These are phyloP conservation scores for Scytalopus superciliaris DNA, from an alignment of 2,113 vertebrate species.

Conservation along the genomic window DNA sequence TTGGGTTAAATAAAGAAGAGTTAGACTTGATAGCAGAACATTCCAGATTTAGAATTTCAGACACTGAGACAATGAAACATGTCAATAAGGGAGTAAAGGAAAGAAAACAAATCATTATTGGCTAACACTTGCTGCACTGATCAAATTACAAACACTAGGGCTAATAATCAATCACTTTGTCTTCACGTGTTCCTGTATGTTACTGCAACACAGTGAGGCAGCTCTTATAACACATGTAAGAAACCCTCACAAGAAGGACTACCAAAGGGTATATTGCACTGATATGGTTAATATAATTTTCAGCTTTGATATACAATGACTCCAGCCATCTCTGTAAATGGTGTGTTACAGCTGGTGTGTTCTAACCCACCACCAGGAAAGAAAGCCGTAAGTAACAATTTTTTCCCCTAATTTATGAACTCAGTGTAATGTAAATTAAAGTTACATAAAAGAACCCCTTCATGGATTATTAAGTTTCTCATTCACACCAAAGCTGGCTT, in stretches of 20 bases:
- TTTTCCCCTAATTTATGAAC: neutral
- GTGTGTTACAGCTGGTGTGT: neutral
- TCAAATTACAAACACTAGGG: neutral
- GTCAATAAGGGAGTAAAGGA: neutral
- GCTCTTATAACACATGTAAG: neutral
- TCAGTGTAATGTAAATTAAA: neutral
- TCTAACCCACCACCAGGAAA: neutral
- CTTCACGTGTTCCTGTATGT: fast-evolving
- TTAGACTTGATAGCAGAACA: neutral
- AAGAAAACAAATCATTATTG: constrained; percentile 9
- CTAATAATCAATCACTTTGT: constrained; percentile 8
- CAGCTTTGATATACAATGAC: neutral
- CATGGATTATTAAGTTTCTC: neutral
- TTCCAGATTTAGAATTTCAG: neutral
- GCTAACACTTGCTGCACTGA: neutral
- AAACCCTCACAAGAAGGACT: neutral
- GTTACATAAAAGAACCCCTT: neutral
- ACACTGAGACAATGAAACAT: neutral
- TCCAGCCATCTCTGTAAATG: neutral
- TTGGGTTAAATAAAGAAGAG: neutral
- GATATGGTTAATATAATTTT: neutral
- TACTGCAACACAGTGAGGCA: neutral
- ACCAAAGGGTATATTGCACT: neutral
- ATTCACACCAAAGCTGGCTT: neutral
- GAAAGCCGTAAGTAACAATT: neutral